Base-by-base conservation (phyloP, 2,797 vertebrate species). In the Acanthurus leucopareius region DNA sequence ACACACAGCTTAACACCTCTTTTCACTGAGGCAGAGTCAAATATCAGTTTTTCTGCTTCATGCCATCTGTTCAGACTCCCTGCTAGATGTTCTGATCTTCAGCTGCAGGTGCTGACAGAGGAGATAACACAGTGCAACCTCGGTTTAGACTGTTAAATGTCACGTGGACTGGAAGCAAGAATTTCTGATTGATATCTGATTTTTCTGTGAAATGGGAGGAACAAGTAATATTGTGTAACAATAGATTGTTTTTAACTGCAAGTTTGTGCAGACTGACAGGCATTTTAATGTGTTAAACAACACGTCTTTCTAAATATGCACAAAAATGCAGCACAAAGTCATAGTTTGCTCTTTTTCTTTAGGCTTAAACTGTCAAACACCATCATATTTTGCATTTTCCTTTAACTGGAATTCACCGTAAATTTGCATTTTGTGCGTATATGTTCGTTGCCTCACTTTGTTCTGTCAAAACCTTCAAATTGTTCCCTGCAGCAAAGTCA, bases 101-200 rank as follows among this genome's bases (percentile, higher is more conserved):
- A 49, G 73, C 78, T 84, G 10, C 87, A 89, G 89, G 83, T 89
- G 83, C 65, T 32, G 82, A 84, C 66, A 1, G 84, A 79, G 54
- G 45, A 75, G 86, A 85, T 86, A 69, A 58, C 42, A 71, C 44
- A 77, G 66, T 48, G 60, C 83, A 80, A 76, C 63, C 57, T 75
- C 20, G 1, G 53, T 72, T 79, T 64, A 80, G 65, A 78, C 66
- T 15, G 84, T 84, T 83, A 42, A 75, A 61, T 61, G 60, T 73
- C 45, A 59, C 17, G 22, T 67, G 47, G 19, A 73, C 35, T 65
- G 53, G 67, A 65, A 70, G 58, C 67, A 65, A 70, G 44, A 79
- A 58, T 80, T 69, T 77, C n/a, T 59, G 75, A 61, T 64, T 81
- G 61, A 51, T 71, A 73, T 80, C 67, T 22, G 78, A 82, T 85